These are phyloP conservation scores for Anguilla japonica DNA, from an alignment of 2,113 vertebrate species.

Conservation along the genomic window DNA sequence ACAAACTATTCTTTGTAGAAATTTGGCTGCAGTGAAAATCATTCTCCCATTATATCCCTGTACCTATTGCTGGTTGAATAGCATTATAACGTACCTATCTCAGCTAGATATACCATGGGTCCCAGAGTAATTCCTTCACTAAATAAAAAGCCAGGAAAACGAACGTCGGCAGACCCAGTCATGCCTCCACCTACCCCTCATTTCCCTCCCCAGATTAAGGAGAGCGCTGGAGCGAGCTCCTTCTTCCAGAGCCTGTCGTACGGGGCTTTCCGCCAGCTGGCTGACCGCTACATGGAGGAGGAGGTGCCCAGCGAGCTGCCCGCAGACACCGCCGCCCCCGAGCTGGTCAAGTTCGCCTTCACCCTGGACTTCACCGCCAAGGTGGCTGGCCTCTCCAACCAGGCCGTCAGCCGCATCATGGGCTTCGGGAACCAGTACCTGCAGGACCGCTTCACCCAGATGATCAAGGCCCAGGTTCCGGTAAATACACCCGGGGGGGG, in stretches of 20 bases:
- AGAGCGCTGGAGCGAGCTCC: conserved; percentile 43
- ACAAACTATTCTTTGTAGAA: no score
- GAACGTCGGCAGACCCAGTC: no score
- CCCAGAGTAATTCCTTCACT: no score
- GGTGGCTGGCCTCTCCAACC: conserved; percentile 58
- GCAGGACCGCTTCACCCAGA: conserved; percentile 46
- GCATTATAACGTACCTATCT: no score
- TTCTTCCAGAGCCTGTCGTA: conserved; percentile 69
- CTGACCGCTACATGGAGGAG: conserved; percentile 47
- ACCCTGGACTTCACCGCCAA: conserved; percentile 58
- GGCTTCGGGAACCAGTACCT: conserved; percentile 62
- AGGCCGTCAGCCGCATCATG: conserved; percentile 65
- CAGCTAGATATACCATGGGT: no score
- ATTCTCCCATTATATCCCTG: no score
- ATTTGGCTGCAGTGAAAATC: no score
- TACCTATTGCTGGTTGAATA: no score
- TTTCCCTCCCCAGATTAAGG: conserved; percentile 57
- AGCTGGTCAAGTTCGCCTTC: conserved; percentile 61
- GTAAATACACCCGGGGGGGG: conserved; percentile 14
- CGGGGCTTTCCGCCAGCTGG: conserved; percentile 67
- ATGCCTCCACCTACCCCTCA: rapidly evolving
- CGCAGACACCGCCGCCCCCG: not conserved
- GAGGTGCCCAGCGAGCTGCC: conserved; percentile 25
- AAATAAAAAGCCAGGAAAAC: no score
- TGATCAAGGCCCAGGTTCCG: conserved; percentile 42